These are phyloP conservation scores for Bombylius major DNA, from an alignment of 2,888 invertebrate species.

Conservation along the genomic window DNA sequence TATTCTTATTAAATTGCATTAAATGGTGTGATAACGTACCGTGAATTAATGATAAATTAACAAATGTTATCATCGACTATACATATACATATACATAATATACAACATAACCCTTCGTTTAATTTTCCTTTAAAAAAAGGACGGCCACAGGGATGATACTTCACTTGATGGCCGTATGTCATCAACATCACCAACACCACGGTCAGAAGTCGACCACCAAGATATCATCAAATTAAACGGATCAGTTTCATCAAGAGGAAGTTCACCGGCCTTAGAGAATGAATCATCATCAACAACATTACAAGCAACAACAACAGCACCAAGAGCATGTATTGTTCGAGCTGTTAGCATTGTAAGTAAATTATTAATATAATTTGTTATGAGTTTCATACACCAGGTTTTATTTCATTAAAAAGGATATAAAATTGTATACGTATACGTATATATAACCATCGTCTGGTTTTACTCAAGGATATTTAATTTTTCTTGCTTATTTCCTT, in stretches of 20 bases:
- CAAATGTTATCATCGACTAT: no score
- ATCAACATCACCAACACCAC: constrained; percentile 25
- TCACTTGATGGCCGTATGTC: constrained; percentile 31
- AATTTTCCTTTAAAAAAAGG: constrained; percentile 15
- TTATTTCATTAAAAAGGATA: background rate
- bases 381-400: no score
- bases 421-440: background rate
- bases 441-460: no score
- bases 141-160: constrained; percentile 28
- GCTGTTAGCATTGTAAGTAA: constrained; percentile 37
- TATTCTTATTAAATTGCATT: no score
- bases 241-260: constrained; percentile 33
- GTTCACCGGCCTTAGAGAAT: constrained; percentile 29
- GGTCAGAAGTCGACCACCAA: constrained; percentile 19
- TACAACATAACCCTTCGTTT: no score
- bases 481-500: no score
- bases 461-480: background rate
- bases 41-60: no score
- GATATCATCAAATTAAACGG: constrained; percentile 31
- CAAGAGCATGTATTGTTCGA: constrained; percentile 30
- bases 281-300: constrained; percentile 8
- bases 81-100: no score
- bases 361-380: background rate
- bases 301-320: constrained; percentile 18
- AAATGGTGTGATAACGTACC: no score